phyloP scores from a whole-genome alignment of 2,113 vertebrate genomes.

The Sebastes schlegelii region DNA sequence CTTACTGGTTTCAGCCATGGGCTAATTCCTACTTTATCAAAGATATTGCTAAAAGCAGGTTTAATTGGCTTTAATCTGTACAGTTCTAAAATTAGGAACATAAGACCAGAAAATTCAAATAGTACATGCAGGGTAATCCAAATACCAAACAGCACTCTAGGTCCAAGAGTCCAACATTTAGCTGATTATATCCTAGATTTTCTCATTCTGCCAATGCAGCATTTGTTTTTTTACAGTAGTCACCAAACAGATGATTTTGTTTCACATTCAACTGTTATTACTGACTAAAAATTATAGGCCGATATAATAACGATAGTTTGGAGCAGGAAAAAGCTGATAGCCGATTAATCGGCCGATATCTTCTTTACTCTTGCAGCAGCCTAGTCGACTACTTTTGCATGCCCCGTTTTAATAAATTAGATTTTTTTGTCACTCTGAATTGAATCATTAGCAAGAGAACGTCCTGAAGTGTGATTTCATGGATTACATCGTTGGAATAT shows the following conservation, averaged over 20 bases:
- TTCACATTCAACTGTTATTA: not conserved
- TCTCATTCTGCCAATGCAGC: not conserved
- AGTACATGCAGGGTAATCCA: not conserved
- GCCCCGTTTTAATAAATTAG: too few species aligned
- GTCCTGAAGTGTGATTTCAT: too few species aligned
- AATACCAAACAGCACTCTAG: conserved; percentile 3
- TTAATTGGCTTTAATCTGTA: not conserved
- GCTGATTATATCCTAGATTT: not conserved
- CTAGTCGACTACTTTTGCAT: too few species aligned
- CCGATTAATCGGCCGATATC: too few species aligned
- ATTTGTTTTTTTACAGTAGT: not conserved
- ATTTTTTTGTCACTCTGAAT: too few species aligned
- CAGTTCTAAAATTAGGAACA: not conserved
- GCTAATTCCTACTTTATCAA: not conserved
- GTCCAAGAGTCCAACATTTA: not conserved
- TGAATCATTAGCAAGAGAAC: too few species aligned
- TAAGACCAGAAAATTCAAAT: not conserved
- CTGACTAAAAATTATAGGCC: not conserved
- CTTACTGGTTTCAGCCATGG: not conserved
- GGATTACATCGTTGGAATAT: too few species aligned
- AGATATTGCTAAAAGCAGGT: not conserved
- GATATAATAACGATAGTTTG: too few species aligned
- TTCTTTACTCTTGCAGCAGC: too few species aligned
- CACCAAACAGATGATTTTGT: not conserved
- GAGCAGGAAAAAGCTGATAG: too few species aligned